Evolutionary conservation across 92 coral and sea anemone genomes (phyloP).

Genomic region (Actinostola sp.): DNA sequence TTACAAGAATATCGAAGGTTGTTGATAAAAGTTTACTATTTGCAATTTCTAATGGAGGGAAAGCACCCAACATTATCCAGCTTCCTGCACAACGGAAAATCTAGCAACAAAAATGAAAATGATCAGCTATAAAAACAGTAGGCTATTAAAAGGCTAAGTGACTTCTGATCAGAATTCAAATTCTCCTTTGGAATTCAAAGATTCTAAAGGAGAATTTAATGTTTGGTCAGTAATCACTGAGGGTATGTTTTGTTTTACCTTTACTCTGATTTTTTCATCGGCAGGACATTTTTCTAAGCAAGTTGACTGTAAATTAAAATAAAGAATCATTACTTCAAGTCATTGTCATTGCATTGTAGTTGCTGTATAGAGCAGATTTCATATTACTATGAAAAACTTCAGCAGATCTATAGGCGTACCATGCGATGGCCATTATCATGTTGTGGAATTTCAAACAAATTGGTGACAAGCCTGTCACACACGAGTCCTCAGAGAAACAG

Average conservation of each 20-base stretch:
- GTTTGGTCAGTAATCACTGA: background rate
- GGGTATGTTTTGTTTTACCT: conserved; percentile 43
- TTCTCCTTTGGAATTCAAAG: no score
- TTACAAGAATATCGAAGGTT: conserved; percentile 81
- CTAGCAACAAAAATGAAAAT: conserved; percentile 37
- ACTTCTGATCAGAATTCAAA: no score
- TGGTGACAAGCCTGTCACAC: background rate
- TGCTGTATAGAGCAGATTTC: no score
- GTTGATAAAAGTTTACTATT: conserved; percentile 80
- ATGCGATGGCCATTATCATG: no score
- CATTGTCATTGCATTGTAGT: no score
- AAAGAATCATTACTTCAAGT: background rate
- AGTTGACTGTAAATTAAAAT: conserved; percentile 65
- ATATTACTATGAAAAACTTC: no score
- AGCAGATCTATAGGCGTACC: no score
- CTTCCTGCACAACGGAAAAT: conserved; percentile 95
- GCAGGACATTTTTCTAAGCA: conserved; percentile 83
- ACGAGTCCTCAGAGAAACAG: background rate
- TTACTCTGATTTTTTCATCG: conserved; percentile 73
- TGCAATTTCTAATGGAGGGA: conserved; percentile 86
- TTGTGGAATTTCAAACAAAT: background rate
- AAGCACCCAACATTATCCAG: conserved; percentile 92
- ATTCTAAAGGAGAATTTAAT: no score
- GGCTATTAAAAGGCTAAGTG: no score
- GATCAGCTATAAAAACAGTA: no score